Evolutionary conservation across 2,888 invertebrate species (phyloP).

Genomic region (Drosophila diplacantha): DNA sequence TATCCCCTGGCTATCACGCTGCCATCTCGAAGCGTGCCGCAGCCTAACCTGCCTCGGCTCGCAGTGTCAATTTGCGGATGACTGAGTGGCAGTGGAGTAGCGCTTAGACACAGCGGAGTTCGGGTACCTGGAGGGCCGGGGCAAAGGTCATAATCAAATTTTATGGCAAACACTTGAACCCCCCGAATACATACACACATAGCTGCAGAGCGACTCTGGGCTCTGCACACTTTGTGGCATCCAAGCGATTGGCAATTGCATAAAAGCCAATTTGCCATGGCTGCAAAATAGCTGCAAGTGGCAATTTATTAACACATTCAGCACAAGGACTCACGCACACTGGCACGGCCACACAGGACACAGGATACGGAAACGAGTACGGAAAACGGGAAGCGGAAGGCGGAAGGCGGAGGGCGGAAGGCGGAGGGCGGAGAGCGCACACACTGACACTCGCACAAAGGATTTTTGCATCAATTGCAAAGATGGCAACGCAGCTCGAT

Average conservation of each 20-base stretch:
- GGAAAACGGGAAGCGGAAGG: neutral
- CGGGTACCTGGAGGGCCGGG: neutral
- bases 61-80: conserved; percentile 36
- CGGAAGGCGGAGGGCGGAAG: neutral
- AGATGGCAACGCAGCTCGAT: conserved; percentile 51
- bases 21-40: conserved; percentile 12
- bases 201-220: conserved; percentile 9
- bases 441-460: conserved; percentile 33
- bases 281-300: conserved; percentile 62
- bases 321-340: conserved; percentile 24
- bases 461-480: conserved; percentile 65
- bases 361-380: neutral
- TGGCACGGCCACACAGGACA: conserved; percentile 7
- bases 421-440: neutral
- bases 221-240: conserved; percentile 38
- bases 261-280: conserved; percentile 62
- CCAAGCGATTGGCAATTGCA: conserved; percentile 54
- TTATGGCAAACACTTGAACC: conserved; percentile 57
- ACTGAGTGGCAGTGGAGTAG: conserved; percentile 3
- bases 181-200: neutral
- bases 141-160: conserved; percentile 57
- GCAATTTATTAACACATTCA: conserved; percentile 64
- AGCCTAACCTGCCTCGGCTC: conserved; percentile 4
- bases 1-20: neutral
- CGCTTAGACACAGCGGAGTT: neutral